Evolutionary conservation across 2,797 vertebrate genomes (phyloP).

Genomic region (Eptatretus atami): DNA sequence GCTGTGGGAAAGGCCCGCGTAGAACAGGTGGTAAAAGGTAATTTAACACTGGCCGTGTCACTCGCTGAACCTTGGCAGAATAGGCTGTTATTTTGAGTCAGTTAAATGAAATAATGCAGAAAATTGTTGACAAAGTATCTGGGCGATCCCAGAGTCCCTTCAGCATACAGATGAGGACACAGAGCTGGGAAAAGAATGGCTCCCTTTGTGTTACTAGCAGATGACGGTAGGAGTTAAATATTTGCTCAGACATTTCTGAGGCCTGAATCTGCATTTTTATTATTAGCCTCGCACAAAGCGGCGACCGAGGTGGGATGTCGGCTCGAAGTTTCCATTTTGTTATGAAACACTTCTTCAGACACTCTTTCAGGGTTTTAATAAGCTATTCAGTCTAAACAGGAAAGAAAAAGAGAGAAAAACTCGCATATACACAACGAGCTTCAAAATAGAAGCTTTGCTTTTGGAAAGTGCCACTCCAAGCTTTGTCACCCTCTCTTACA

Average conservation of each 20-base stretch:
- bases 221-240: constrained; percentile 2
- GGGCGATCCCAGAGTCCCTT: not conserved
- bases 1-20: too few relatives aligned
- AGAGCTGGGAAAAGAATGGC: not conserved
- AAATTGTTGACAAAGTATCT: constrained; percentile 5
- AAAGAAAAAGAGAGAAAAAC: too few relatives aligned
- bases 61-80: not conserved
- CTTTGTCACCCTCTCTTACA: too few relatives aligned
- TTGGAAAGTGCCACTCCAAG: too few relatives aligned
- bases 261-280: constrained; percentile 5
- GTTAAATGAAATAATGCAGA: constrained; percentile 4
- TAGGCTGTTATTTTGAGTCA: constrained; percentile 3
- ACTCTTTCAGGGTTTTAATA: too few relatives aligned
- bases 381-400: too few relatives aligned
- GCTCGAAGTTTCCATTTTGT: constrained; percentile 1
- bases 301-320: not conserved
- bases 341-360: not conserved
- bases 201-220: not conserved
- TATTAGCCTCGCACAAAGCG: not conserved
- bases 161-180: constrained; percentile 4
- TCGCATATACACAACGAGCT: too few relatives aligned
- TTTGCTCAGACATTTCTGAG: constrained; percentile 4
- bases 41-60: too few relatives aligned
- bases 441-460: too few relatives aligned
- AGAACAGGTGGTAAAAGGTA: too few relatives aligned